Conservation (phyloP, 1,140 invertebrate genomes). For the Tetragonula clypearis region DNA sequence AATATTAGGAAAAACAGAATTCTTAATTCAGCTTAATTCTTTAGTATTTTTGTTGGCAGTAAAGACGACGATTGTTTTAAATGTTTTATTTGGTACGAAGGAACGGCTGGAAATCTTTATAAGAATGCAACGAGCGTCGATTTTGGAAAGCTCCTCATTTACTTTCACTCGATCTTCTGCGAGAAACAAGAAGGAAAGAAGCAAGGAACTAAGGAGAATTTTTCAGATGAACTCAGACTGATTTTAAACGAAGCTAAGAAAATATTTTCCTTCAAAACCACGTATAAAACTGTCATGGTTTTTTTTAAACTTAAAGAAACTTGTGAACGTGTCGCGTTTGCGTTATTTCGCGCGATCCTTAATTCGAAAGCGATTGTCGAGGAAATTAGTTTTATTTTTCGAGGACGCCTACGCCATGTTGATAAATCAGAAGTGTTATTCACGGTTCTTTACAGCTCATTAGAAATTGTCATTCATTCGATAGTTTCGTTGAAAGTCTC, state of each 20-base stretch:
- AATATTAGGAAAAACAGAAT: neutral
- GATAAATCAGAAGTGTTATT: neutral
- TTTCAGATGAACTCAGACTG: no score
- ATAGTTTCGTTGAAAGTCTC: neutral
- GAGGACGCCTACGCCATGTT: no score
- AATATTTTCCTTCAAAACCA: neutral
- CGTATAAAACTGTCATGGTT: neutral
- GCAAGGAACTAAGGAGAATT: neutral
- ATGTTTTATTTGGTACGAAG: neutral
- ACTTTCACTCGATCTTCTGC: no score
- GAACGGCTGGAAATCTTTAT: neutral
- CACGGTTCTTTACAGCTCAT: neutral
- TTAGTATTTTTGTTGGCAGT: neutral
- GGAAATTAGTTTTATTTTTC: neutral
- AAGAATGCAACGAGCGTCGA: neutral
- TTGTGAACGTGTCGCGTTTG: neutral
- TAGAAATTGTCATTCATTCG: neutral
- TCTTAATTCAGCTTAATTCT: neutral
- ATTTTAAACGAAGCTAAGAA: neutral
- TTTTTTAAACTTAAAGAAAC: neutral
- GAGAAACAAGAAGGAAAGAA: neutral
- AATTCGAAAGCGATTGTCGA: no score
- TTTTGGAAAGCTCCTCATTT: neutral
- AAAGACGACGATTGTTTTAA: neutral
- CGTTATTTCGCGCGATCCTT: slow-evolving; percentile 1